A percentile compares a stretch with the other conserved stretches of the same genome.
phyloP scores from a whole-genome alignment of 2,113 vertebrate species.

The Dromiciops gliroides region DNA sequence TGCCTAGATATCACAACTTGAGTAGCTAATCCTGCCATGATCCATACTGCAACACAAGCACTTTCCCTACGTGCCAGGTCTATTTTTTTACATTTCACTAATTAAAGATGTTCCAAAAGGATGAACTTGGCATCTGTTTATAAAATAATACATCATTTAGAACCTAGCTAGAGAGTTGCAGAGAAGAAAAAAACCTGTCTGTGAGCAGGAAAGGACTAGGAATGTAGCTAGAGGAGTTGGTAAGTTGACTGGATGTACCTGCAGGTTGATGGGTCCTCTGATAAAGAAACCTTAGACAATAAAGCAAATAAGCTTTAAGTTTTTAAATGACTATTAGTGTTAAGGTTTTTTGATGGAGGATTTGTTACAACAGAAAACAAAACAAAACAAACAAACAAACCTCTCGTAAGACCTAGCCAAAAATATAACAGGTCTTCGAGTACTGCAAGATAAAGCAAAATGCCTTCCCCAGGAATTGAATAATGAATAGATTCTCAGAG shows the following conservation, averaged over 20 bases:
- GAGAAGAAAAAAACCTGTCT: background rate
- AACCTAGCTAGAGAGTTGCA: background rate
- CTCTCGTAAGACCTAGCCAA: background rate
- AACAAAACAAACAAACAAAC: no score
- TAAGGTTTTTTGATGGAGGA: background rate
- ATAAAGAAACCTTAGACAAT: slow-evolving; percentile 23
- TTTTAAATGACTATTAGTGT: background rate
- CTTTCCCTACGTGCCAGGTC: background rate
- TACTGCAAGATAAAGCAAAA: background rate
- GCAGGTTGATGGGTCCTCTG: background rate
- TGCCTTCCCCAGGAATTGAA: background rate
- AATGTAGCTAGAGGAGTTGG: background rate
- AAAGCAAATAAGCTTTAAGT: slow-evolving; percentile 21
- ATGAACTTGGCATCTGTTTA: background rate
- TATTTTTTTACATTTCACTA: background rate
- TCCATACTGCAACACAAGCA: background rate
- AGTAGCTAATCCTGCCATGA: background rate
- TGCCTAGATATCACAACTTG: background rate
- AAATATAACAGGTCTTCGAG: background rate
- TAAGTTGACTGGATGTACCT: background rate
- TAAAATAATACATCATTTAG: background rate
- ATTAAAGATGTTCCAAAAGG: background rate
- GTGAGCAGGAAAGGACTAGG: slow-evolving; percentile 2
- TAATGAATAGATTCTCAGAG: background rate
- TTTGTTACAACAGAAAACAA: background rate